These are phyloP conservation scores for Schizotus pectinicornis DNA, from an alignment of 2,888 invertebrate species.

Conservation along the genomic window DNA sequence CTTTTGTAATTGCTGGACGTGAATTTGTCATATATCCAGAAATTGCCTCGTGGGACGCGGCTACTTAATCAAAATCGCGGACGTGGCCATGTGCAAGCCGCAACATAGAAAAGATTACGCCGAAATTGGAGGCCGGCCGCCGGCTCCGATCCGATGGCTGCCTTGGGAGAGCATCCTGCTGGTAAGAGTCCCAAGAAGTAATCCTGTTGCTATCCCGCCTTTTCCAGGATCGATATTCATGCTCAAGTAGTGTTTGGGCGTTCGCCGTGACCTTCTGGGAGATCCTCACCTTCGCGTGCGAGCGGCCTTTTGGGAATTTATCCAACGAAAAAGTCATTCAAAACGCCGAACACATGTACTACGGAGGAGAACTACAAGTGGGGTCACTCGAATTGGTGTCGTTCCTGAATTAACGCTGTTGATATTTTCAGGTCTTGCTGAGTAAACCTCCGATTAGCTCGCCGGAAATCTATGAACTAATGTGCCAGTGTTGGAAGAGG, in stretches of 20 bases:
- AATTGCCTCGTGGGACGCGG: constrained; percentile 68
- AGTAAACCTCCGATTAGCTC: constrained; percentile 80
- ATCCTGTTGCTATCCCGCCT: constrained; percentile 7
- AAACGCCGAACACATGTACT: constrained; percentile 71
- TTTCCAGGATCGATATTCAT: constrained; percentile 68
- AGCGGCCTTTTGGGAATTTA: constrained; percentile 66
- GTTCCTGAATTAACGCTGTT: constrained; percentile 12
- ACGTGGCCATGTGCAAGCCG: constrained; percentile 69
- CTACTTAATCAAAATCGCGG: constrained; percentile 67
- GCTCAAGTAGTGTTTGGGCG: constrained; percentile 68
- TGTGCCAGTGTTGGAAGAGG: constrained; percentile 73
- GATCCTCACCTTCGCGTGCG: constrained; percentile 65
- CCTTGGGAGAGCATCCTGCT: constrained; percentile 71
- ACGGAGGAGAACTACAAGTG: constrained; percentile 68
- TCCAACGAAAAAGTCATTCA: constrained; percentile 68
- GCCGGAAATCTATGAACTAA: constrained; percentile 74
- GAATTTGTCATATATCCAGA: constrained; percentile 50
- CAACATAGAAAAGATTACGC: constrained; percentile 69
- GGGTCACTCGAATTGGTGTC: constrained; percentile 2
- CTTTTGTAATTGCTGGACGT: not conserved
- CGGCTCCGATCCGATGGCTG: constrained; percentile 69
- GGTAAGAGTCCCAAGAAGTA: constrained; percentile 53
- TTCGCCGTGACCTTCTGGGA: constrained; percentile 72
- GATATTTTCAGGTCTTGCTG: constrained; percentile 60
- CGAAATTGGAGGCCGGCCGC: constrained; percentile 67